Evolutionary conservation across 2,113 vertebrate species (phyloP).

Genomic region (Rhinolophus sinicus): DNA sequence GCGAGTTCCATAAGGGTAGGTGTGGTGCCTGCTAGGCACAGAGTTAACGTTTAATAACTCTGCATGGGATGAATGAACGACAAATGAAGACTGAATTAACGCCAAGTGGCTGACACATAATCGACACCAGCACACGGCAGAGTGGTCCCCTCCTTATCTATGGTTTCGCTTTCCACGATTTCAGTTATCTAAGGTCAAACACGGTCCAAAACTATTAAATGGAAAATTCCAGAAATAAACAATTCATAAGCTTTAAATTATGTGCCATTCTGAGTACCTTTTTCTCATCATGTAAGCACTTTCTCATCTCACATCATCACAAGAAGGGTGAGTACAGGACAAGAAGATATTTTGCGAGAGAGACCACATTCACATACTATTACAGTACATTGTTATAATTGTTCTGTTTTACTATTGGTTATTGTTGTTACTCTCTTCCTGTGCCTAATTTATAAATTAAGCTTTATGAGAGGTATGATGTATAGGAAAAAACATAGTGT

Average conservation of each 20-base stretch:
- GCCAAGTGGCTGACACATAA: accelerated
- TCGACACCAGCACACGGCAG: background rate
- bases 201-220: no score
- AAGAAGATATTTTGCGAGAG: no score
- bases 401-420: no score
- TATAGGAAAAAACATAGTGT: background rate
- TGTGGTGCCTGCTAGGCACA: background rate
- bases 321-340: background rate
- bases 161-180: background rate
- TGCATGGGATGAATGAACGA: accelerated
- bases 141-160: no score
- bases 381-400: no score
- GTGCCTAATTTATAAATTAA: background rate
- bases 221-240: background rate
- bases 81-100: background rate
- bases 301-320: no score
- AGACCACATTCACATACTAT: background rate
- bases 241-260: background rate
- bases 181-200: background rate
- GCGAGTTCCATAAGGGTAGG: background rate
- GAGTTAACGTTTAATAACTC: background rate
- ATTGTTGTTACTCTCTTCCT: background rate
- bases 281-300: no score
- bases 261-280: no score
- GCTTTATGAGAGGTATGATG: no score